Base-by-base conservation (phyloP, 2,797 vertebrate genomes). In the Anabacerthia variegaticeps region DNA sequence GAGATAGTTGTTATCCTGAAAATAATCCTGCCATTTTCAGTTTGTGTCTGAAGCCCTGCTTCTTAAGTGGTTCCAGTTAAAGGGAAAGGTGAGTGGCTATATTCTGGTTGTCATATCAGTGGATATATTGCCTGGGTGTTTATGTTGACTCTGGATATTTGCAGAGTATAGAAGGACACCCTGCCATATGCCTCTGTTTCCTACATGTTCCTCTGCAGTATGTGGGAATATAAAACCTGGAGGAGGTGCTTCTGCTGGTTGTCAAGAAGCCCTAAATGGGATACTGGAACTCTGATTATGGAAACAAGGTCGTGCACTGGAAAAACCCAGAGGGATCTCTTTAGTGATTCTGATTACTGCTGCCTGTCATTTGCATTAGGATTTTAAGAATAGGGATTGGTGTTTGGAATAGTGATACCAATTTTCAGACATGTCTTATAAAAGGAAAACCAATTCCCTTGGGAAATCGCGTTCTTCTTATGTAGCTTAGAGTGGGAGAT, bases 331-430 rank as follows among this genome's bases (percentile, higher is more conserved):
- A 66, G 92, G 79, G 89, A 95, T 36, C 28, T 82, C 88, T 87
- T 68, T 39, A 94, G 77, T 93, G 89, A 74, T 96, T 92, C 90
- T 85, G 92, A 94, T 94, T 93, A 79, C 71, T 78, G 71, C 89
- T 87, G 84, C 71, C 67, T 96, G 91, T 93, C 87, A 91, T 90
- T 95, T 92, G 89, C 0, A 0, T 87, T 83, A 90, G 63, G 59
- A 72, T 94, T 95, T 94, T 95, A 87, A 95, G 95, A 94, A 78
- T 30, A 83, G 56, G 68, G 78, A 68, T 76, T 89, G 85, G 67
- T 87, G 68, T 95, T 92, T 16, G 4, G 73, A 74, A 55, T 52
- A 61, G 51, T 34, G 84, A 94, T 91, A 93, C 48, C 58, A 74
- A 7, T 97, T 97, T 95, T 95, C 89, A 92, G 82, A 85, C n/a